Evolutionary conservation across 1,140 invertebrate species (phyloP), one percentile per base, ranked within the genome.

Genomic region (Theocolax elegans): DNA sequence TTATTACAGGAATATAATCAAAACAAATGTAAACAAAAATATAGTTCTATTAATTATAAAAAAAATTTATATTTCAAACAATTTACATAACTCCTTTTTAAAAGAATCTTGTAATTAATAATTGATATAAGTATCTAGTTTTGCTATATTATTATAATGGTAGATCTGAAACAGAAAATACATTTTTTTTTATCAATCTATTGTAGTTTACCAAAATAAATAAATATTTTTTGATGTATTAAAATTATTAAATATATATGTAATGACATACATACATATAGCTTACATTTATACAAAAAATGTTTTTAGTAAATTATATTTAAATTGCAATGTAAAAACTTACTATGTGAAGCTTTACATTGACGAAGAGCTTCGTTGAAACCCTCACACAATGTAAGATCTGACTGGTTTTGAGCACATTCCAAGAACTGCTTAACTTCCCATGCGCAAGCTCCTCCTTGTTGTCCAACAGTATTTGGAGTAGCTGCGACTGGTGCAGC

Each of bases 331-430:
- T 60, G 7, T 19, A 1, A 66, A 25, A 29, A 85, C 84, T 83
- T 71, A 88, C 88, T 75, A 63, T 88, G 82, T 53, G 77, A 70
- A 70, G 75, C 74, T 88, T 94, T 94, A 92, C 96, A 97, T 81
- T 97, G 94, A 75, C 94, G 91, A 70, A 97, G 87, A 64, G 94
- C 95, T 85, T 97, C 94, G 82, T 97, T 97, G 84, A 97, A 97
- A 49, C 95, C 95, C 77, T 96, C 92, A 80, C 96, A 97, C 1
- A 97, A 88, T 3, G 90, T 89, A 8, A 97, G 81, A 82, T 97
- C 95, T 31, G 89, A 88, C 78, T 96, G 94, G 48, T 91, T 91
- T 77, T 95, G 90, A 53, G 95, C 94, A 80, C 95, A 97, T 73
- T 95, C 90, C 17, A 97, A 84, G 85, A 97, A 97, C 80, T 96